Percentiles rank a stretch among this genome's conserved stretches.
These are phyloP conservation scores for Sebastes vulpes DNA, from an alignment of 2,797 vertebrate species.

Conservation along the genomic window DNA sequence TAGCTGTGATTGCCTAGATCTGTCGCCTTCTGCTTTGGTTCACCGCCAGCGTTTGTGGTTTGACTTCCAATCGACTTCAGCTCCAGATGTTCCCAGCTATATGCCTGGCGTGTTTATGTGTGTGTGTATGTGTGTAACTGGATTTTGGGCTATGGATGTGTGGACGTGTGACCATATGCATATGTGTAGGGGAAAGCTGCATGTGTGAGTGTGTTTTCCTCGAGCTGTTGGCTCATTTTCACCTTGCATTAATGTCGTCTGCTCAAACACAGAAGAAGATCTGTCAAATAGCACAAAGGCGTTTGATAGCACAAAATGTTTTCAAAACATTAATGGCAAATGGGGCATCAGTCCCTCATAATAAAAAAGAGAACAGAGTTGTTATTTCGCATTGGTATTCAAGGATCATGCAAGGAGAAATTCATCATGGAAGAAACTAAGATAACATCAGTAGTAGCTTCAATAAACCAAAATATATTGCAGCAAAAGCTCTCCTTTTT, in stretches of 20 bases:
- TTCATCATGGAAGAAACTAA: neutral
- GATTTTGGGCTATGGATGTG: constrained; percentile 4
- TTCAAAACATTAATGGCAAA: neutral
- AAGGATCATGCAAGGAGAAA: neutral
- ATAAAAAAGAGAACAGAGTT: neutral
- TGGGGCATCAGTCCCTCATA: neutral
- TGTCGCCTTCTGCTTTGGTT: constrained; percentile 70
- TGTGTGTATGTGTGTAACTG: constrained; percentile 6
- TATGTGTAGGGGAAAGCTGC: neutral
- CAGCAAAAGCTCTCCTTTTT: neutral
- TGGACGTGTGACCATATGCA: constrained; percentile 28
- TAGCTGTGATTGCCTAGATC: constrained; percentile 63
- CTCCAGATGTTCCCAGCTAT: constrained; percentile 84
- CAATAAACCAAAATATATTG: neutral
- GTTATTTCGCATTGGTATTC: neutral
- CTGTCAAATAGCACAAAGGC: neutral
- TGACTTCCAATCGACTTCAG: constrained; percentile 79
- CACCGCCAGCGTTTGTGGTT: constrained; percentile 69
- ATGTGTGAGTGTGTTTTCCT: neutral
- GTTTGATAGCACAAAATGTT: neutral
- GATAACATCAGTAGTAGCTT: neutral
- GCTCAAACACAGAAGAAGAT: neutral
- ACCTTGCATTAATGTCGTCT: neutral
- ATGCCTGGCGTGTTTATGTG: constrained; percentile 27
- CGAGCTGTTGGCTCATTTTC: constrained; percentile 22